Evolutionary conservation across 2,113 vertebrate species (phyloP).

Genomic region (Gnathonemus longibarbis): DNA sequence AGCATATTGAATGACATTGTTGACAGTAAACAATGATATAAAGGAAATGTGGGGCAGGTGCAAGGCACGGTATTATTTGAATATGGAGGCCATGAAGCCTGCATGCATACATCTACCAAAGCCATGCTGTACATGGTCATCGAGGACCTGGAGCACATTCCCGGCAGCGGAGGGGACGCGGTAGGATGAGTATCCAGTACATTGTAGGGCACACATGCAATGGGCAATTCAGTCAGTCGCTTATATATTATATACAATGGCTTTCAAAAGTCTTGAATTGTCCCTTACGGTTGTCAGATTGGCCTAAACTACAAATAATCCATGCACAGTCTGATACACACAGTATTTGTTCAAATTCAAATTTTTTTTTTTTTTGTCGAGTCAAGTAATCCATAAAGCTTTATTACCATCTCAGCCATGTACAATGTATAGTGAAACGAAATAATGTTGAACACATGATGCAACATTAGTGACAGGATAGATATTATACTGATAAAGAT

Average conservation of each 20-base stretch:
- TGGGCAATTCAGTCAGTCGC: neutral
- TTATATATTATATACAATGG: neutral
- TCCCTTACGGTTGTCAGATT: neutral
- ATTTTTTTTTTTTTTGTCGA: neutral
- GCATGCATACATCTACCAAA: neutral
- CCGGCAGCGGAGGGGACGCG: neutral
- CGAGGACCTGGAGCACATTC: neutral
- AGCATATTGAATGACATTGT: neutral
- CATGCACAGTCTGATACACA: neutral
- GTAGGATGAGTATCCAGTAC: neutral
- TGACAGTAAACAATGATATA: neutral
- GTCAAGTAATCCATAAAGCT: neutral
- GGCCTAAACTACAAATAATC: neutral
- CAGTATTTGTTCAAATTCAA: neutral
- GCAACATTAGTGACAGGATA: neutral
- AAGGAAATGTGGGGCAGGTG: neutral
- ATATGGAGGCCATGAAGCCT: neutral
- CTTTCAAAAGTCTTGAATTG: neutral
- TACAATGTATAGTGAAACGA: neutral
- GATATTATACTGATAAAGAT: neutral
- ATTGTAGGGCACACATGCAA: neutral
- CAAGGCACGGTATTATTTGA: neutral
- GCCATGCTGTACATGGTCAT: neutral
- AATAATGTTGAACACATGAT: neutral
- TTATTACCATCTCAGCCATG: neutral